Conservation (phyloP, 1,140 invertebrate genomes). For the Hermetia illucens region DNA sequence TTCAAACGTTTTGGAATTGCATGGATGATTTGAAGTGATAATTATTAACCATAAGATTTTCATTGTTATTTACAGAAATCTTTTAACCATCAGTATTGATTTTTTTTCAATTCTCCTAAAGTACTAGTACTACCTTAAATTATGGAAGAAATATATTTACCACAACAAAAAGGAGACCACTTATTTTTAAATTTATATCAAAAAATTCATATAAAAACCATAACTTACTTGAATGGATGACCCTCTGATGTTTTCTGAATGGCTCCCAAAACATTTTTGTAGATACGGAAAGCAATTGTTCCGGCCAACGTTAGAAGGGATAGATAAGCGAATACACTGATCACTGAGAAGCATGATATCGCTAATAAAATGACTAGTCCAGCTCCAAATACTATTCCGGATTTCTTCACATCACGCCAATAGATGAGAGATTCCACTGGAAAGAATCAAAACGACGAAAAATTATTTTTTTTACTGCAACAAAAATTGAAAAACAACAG, state of each 20-base stretch:
- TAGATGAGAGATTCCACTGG: conserved; percentile 91
- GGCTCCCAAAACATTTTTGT: conserved; percentile 89
- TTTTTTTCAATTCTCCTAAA: too few species aligned
- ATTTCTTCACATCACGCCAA: conserved; percentile 90
- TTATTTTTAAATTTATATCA: too few species aligned
- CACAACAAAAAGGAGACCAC: too few species aligned
- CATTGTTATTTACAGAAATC: too few species aligned
- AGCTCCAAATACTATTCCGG: conserved; percentile 79
- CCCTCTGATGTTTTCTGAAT: conserved; percentile 94
- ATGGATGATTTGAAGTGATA: too few species aligned
- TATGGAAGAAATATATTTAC: too few species aligned
- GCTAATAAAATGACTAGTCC: conserved; percentile 77
- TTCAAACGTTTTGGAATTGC: too few species aligned
- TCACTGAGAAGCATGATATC: conserved; percentile 85
- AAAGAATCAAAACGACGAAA: conserved; percentile 30
- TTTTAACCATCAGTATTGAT: too few species aligned
- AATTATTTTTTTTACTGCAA: neutral
- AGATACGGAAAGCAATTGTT: conserved; percentile 85
- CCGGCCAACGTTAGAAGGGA: conserved; percentile 68
- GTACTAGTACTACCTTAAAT: too few species aligned
- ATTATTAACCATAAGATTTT: too few species aligned
- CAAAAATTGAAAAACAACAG: too few species aligned
- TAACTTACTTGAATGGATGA: conserved; percentile 89
- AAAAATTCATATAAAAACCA: too few species aligned
- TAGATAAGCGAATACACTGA: conserved; percentile 86